Base-by-base conservation (phyloP, 2,113 vertebrate genomes). In the Leptocoma aspasia region DNA sequence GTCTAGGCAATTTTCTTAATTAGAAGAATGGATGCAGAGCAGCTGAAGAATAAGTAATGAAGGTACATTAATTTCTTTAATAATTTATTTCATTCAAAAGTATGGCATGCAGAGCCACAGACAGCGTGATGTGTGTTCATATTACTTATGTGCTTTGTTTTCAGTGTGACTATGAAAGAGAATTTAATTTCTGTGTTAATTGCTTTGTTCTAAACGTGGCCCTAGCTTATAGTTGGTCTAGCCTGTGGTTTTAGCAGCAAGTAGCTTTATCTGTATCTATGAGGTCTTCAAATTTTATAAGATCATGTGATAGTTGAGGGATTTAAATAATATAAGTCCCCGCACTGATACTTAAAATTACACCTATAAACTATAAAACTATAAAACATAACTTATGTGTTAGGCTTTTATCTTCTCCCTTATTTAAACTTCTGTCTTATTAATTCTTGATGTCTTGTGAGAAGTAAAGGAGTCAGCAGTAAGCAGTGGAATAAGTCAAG, bases 1-100 rank as follows among this genome's bases (percentile, higher is more conserved):
- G 90, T 86, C 94, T 93, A 90, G 73, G 72, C 78, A 56, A 11
- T 79, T 45, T 72, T 87, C 85, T 80, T 95, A 95, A 97, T 91
- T 82, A 86, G 57, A 80, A 87, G 71, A 91, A 94, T 83, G 73
- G 75, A 86, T 95, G 84, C 73, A 50, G 59, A 90, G 75, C 63
- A 85, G 57, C 54, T 88, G 84, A 95, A 93, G 91, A 92, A 87
- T 93, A 94, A 91, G 79, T 94, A 94, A 96, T 77, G 83, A 80
- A 63, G 39, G 35, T 90, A 73, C 84, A 89, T 73, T 83, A 50
- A 65, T 95, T 82, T 91, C 49, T 95, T 92, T 61, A 91, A 90
- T 82, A 57, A 90, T 91, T 92, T 86, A 87, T 79, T 96, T 94
- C 23, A 69, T 93, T 95, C 45, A 79, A 64, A 91, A 94, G 66